These are phyloP conservation scores for Agapetus fuscipes DNA, from an alignment of 2,888 invertebrate species.

Conservation along the genomic window DNA sequence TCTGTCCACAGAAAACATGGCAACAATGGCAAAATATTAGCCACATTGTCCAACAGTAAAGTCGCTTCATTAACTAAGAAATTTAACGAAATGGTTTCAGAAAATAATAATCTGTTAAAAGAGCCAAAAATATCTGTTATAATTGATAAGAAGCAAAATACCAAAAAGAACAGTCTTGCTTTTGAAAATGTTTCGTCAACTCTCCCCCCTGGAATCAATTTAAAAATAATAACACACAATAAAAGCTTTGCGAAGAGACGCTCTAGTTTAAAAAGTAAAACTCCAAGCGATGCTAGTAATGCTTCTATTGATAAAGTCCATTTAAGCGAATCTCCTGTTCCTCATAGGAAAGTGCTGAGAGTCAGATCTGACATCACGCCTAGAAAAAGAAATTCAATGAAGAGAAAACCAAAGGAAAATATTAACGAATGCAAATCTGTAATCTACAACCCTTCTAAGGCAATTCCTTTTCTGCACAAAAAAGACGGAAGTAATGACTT, in stretches of 20 bases:
- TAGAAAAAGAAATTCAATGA: conserved; percentile 17
- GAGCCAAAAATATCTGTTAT: conserved; percentile 47
- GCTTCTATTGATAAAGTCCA: conserved; percentile 39
- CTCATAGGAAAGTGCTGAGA: conserved; percentile 35
- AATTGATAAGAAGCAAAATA: conserved; percentile 37
- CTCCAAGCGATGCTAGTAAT: conserved; percentile 42
- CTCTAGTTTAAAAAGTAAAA: conserved; percentile 41
- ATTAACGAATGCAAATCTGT: too few species aligned
- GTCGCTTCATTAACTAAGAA: conserved; percentile 61
- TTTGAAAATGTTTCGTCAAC: conserved; percentile 41
- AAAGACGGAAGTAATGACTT: too few species aligned
- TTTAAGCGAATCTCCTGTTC: conserved; percentile 28
- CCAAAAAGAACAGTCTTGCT: conserved; percentile 28
- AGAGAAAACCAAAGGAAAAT: conserved; percentile 14
- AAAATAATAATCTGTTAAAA: conserved; percentile 37
- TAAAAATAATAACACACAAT: conserved; percentile 40
- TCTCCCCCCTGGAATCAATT: conserved; percentile 40
- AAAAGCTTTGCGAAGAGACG: conserved; percentile 37
- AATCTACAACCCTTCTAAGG: too few species aligned
- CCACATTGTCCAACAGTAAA: conserved; percentile 45
- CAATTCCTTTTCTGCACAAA: too few species aligned
- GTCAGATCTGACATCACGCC: conserved; percentile 38
- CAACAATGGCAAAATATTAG: conserved; percentile 33
- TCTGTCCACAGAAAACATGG: conserved; percentile 38
- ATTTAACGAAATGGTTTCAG: conserved; percentile 54